Evolutionary conservation across 2,888 invertebrate genomes (phyloP), one percentile per base, ranked within the genome.

Genomic region (Onchidella celtica): DNA sequence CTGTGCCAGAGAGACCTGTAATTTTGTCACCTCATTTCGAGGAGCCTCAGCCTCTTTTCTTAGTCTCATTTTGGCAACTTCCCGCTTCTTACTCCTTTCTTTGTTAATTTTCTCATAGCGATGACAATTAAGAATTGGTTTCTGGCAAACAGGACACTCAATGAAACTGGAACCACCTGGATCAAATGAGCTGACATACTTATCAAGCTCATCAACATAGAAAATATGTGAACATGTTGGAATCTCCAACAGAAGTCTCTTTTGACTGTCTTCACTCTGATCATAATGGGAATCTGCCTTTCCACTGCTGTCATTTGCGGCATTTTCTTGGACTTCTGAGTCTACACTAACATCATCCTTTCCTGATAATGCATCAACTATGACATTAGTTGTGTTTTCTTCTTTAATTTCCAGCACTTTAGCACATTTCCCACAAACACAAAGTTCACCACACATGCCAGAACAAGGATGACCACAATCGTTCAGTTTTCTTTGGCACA

Each of bases 391-490:
- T 36, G 17, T 34, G 69, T 3, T 36, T 2, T n/a, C 6, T 38
- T 38, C 32, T 36, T 69, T 69, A n/a, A 69, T 69, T 27, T 27
- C 27, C n/a, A 14, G n/a, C 29, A 1, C 65, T 65, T 65, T 65
- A 3, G 27, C 65, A 65, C 78, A 68, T 17, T 70, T n/a, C 14
- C 81, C 77, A 63, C 83, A 83, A 14, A 81, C 68, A 61, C 83
- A 83, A 1, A 69, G 47, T 57, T 83, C 83, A 40, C 83, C 83
- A 73, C 83, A 83, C 9, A 81, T n/a, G 3, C 83, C 78, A 21
- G 55, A 63, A 57, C 83, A 83, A 21, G 17, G 0, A 74, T 83
- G 83, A 6, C 11, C 9, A 24, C 79, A 75, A 47, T 21, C 32
- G 34, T 29, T 24, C 9, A n/a, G 9, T 27, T 69, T 63, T 14